Base-by-base conservation (phyloP, 2,113 vertebrate genomes). In the Paramisgurnus dabryanus region DNA sequence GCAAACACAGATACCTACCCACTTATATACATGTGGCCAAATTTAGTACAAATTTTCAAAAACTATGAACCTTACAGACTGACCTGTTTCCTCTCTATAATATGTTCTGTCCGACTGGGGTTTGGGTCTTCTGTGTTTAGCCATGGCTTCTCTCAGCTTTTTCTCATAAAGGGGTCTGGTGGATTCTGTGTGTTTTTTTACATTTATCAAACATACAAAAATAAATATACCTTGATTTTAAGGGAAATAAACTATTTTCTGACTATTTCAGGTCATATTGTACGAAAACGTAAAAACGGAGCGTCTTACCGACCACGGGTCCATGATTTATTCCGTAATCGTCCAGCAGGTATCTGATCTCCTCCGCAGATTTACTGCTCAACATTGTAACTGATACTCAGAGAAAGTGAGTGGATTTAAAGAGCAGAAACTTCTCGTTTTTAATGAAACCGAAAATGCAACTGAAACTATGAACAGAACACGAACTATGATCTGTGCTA, bases 261-360 rank as follows among this genome's bases (percentile, higher is more conserved):
- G 22, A 22, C 64, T 50, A 79, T 17, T 18, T 58, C 6, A 18
- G 6, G n/a, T 58, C 7, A 58, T 8, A 18, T n/a, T 58, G n/a
- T 9, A 18, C 6, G 55, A 8, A 8, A 58, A 9, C 70, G 34
- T 40, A 11, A 8, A 8, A 58, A 9, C 70, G 34, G 45, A 11
- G 3, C 13, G 13, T 84, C 91, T 92, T 80, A 92, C 92, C 92
- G 27, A 93, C 90, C 41, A 93, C 86, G 6, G 92, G 92, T 4
- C 92, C 92, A 15, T 93, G 92, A 39, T 91, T 92, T 17, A 93
- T 92, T 64, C 90, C 90, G 18, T 90, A 92, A 3, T 90, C 87
- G 22, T 93, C 90, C 49, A 93, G 83, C 67, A 93, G 71, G 0
- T 80, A 75, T 58, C 84, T 61, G 6, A 93, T 86, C 53, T 93